A percentile compares a stretch with the other conserved stretches of the same genome.
Conservation (phyloP, 2,113 vertebrate species). For the Solenodon paradoxus region DNA sequence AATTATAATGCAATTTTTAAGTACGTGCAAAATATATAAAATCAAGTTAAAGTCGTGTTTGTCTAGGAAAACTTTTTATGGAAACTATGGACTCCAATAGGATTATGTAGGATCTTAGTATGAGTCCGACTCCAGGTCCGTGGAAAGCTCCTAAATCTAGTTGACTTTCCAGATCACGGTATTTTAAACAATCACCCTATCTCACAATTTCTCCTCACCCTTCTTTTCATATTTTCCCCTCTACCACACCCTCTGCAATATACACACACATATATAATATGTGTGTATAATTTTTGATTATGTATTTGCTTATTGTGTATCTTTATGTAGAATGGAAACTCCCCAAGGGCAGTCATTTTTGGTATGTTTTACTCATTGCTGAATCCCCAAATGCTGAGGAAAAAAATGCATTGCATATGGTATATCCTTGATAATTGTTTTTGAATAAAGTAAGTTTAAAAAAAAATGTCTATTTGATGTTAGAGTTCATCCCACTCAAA, state of each 20-base stretch:
- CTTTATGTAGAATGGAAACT: not conserved
- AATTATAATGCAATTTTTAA: not conserved
- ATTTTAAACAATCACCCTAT: not conserved
- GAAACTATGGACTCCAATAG: not conserved
- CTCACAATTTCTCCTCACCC: not conserved
- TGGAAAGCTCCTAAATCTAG: not conserved
- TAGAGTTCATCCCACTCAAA: not conserved
- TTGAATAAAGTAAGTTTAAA: not conserved
- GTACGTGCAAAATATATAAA: not conserved
- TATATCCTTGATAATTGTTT: not conserved
- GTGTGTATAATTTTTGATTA: not conserved
- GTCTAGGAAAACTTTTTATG: not conserved
- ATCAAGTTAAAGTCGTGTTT: not conserved
- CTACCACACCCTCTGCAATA: not conserved
- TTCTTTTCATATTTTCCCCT: not conserved
- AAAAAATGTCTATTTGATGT: not conserved
- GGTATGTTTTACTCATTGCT: not conserved
- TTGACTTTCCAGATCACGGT: not conserved
- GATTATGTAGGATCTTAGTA: not conserved
- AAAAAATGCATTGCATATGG: not conserved
- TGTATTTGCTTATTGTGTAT: not conserved
- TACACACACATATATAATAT: not conserved
- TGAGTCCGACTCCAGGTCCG: not conserved
- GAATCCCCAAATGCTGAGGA: not conserved
- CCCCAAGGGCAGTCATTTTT: not conserved